A percentile compares a stretch with the other conserved stretches of the same genome.
These are phyloP conservation scores for Menura novaehollandiae DNA, from an alignment of 2,113 vertebrate species.

Conservation along the genomic window DNA sequence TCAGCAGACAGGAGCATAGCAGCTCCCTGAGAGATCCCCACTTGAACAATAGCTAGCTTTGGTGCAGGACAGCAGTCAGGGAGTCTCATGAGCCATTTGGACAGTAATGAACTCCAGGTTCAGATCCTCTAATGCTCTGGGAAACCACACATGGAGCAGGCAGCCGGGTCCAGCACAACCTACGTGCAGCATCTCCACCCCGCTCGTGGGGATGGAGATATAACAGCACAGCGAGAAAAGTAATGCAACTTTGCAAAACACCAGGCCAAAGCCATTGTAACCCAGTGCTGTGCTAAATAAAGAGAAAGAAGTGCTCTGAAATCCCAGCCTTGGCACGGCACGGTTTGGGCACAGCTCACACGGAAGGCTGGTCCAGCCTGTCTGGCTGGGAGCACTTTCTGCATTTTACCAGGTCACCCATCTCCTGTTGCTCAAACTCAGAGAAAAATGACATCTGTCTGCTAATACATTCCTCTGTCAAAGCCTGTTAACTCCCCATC, in stretches of 20 bases:
- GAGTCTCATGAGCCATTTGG: neutral
- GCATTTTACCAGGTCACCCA: neutral
- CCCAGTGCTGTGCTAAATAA: neutral
- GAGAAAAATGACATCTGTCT: neutral
- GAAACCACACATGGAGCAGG: accelerated
- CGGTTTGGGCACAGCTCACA: accelerated
- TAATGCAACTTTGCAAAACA: neutral
- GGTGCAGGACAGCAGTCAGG: neutral
- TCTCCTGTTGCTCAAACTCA: neutral
- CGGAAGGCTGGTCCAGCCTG: neutral
- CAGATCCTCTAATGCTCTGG: neutral
- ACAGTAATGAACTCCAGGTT: accelerated
- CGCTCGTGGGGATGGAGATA: accelerated
- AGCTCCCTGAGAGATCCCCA: neutral
- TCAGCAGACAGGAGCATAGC: neutral
- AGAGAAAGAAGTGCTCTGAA: neutral
- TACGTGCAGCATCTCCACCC: accelerated
- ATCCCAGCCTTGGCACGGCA: neutral
- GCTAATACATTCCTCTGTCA: neutral
- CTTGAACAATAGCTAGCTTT: neutral
- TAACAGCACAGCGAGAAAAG: neutral
- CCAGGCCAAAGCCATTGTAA: neutral
- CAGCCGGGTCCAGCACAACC: neutral
- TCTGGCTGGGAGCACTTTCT: neutral
- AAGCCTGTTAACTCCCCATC: neutral